A percentile compares a stretch with the other conserved stretches of the same genome.
Conservation (phyloP, 2,888 invertebrate species). For the Boloria euphrosyne region DNA sequence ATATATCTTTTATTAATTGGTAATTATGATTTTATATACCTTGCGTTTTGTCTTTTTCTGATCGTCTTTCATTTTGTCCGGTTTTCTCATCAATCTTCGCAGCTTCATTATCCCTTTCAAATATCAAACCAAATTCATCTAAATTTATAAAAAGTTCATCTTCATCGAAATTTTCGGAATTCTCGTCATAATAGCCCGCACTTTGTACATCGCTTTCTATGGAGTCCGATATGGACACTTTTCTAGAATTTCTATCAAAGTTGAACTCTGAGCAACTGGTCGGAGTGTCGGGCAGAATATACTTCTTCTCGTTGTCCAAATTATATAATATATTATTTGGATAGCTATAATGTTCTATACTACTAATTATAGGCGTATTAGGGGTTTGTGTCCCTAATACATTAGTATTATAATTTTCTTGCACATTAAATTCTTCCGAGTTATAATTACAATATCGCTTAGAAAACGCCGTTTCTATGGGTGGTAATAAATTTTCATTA, state of each 20-base stretch:
- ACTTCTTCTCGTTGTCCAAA: constrained; percentile 64
- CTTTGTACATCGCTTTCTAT: constrained; percentile 74
- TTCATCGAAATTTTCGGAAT: constrained; percentile 72
- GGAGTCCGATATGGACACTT: constrained; percentile 70
- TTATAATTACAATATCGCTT: constrained; percentile 66
- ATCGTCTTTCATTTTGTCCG: constrained; percentile 50
- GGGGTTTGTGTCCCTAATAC: constrained; percentile 39
- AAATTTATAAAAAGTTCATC: constrained; percentile 75
- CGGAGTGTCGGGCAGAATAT: constrained; percentile 70
- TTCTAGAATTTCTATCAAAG: constrained; percentile 66
- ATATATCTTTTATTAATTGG: too few species aligned
- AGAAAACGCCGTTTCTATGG: constrained; percentile 75
- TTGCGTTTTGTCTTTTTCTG: constrained; percentile 63
- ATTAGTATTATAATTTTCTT: constrained; percentile 45
- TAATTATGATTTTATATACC: constrained; percentile 48
- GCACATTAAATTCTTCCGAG: constrained; percentile 48
- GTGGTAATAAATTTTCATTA: constrained; percentile 66
- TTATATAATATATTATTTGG: constrained; percentile 74
- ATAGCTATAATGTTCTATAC: constrained; percentile 74
- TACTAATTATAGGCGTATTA: constrained; percentile 54
- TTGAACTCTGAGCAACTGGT: constrained; percentile 72
- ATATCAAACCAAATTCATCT: constrained; percentile 70
- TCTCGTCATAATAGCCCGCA: constrained; percentile 70
- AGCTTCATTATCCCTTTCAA: constrained; percentile 61
- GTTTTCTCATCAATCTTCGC: constrained; percentile 45